phyloP scores from a whole-genome alignment of 2,888 invertebrate species.

The Lithophane semibrunnea region DNA sequence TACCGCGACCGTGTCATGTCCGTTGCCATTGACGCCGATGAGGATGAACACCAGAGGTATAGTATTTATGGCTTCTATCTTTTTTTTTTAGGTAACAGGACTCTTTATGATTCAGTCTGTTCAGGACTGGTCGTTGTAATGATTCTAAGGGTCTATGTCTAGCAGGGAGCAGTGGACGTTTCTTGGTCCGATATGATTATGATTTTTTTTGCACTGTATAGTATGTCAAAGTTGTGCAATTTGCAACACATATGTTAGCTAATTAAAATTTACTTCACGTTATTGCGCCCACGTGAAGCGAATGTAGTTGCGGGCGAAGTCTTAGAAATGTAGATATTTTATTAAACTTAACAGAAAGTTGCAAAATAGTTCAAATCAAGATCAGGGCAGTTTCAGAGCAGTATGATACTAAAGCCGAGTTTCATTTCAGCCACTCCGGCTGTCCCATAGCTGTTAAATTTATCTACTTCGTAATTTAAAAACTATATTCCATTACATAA shows the following conservation, averaged over 20 bases:
- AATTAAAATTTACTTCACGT: neutral
- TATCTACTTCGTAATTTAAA: neutral
- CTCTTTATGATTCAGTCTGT: neutral
- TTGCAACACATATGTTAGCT: neutral
- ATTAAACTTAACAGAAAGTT: neutral
- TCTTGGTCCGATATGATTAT: neutral
- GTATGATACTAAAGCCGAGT: neutral
- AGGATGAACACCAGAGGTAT: constrained; percentile 96
- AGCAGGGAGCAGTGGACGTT: neutral
- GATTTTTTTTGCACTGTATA: no score
- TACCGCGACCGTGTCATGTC: constrained; percentile 98
- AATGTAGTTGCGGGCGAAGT: neutral
- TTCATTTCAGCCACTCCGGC: no score
- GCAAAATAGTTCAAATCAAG: neutral
- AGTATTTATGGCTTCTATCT: neutral
- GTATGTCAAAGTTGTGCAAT: neutral
- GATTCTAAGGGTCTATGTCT: neutral
- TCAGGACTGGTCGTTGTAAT: neutral
- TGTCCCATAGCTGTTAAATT: neutral
- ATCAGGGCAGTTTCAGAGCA: neutral
- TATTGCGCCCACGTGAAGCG: neutral
- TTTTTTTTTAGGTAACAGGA: neutral
- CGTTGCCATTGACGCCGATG: constrained; percentile 98
- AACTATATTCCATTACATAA: neutral
- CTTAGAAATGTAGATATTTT: neutral